Evolutionary conservation across 1,140 invertebrate species (phyloP).

Genomic region (Aphelenchoides fujianensis): DNA sequence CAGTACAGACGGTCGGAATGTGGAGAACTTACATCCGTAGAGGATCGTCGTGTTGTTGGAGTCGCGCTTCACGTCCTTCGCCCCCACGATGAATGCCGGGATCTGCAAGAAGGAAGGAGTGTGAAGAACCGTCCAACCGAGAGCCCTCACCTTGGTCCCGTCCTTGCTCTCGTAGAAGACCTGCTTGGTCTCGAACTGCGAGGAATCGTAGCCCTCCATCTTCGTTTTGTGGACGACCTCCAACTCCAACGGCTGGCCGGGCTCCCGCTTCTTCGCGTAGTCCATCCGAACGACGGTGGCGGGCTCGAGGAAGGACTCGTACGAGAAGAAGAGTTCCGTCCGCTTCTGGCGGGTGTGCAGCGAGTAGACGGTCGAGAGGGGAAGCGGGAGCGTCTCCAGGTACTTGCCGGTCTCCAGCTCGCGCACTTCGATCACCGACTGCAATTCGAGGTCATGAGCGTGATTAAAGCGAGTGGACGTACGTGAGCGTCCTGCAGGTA

Average conservation of each 20-base stretch:
- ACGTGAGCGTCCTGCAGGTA: constrained; percentile 93
- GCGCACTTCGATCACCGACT: constrained; percentile 81
- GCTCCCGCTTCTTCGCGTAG: constrained; percentile 70
- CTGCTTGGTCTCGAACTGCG: constrained; percentile 79
- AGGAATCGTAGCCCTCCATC: constrained; percentile 78
- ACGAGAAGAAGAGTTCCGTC: constrained; percentile 86
- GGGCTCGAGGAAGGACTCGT: constrained; percentile 87
- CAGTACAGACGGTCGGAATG: constrained; percentile 72
- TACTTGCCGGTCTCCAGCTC: constrained; percentile 73
- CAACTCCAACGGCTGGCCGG: constrained; percentile 66
- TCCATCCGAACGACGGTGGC: constrained; percentile 83
- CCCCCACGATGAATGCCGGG: constrained; percentile 92
- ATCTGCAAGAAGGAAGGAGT: constrained; percentile 66
- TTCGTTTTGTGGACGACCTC: constrained; percentile 79
- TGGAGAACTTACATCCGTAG: constrained; percentile 98
- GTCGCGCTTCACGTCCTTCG: constrained; percentile 72
- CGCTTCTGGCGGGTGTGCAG: constrained; percentile 81
- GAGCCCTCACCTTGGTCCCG: constrained; percentile 69
- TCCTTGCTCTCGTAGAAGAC: constrained; percentile 92
- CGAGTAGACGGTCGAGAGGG: constrained; percentile 79
- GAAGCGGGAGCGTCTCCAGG: constrained; percentile 66
- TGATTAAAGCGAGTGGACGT: constrained; percentile 9
- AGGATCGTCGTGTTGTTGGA: constrained; percentile 76
- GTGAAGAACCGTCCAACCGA: not conserved
- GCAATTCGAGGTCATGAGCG: constrained; percentile 60